Conservation (phyloP, 1,140 invertebrate species). For the Acromyrmex echinatior region DNA sequence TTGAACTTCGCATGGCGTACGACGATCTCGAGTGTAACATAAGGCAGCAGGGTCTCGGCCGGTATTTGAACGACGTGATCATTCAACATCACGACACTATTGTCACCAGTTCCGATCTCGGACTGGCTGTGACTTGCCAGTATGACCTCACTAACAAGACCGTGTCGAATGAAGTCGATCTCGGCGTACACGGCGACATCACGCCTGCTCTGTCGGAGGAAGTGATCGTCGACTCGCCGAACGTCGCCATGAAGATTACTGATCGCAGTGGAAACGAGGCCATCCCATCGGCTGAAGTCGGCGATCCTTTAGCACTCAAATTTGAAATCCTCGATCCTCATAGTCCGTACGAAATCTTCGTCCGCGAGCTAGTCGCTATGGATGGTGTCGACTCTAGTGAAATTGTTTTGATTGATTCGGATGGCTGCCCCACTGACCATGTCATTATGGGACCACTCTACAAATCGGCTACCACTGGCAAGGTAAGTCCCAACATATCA, state of each 20-base stretch:
- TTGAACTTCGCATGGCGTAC: conserved; percentile 96
- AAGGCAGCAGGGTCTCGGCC: conserved; percentile 93
- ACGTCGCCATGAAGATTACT: conserved; percentile 98
- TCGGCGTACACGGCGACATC: conserved; percentile 95
- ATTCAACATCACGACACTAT: conserved; percentile 98
- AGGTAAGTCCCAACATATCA: conserved; percentile 87
- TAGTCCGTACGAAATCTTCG: conserved; percentile 98
- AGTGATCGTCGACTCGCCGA: conserved; percentile 96
- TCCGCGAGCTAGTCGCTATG: conserved; percentile 97
- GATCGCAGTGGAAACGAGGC: conserved; percentile 93
- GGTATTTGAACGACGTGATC: conserved; percentile 95
- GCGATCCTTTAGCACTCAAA: conserved; percentile 95
- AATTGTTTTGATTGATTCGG: conserved; percentile 96
- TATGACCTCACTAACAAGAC: conserved; percentile 97
- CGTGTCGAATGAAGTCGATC: conserved; percentile 96
- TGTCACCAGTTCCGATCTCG: conserved; percentile 97
- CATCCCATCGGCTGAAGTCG: conserved; percentile 94
- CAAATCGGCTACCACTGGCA: conserved; percentile 92
- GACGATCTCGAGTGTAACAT: conserved; percentile 96
- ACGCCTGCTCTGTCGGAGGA: conserved; percentile 93
- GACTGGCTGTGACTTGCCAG: conserved; percentile 96
- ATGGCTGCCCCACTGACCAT: conserved; percentile 96
- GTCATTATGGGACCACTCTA: conserved; percentile 97
- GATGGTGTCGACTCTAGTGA: conserved; percentile 97
- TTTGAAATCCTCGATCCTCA: conserved; percentile 97